Conservation (phyloP, 2,888 invertebrate species). For the Spilarctia lutea region DNA sequence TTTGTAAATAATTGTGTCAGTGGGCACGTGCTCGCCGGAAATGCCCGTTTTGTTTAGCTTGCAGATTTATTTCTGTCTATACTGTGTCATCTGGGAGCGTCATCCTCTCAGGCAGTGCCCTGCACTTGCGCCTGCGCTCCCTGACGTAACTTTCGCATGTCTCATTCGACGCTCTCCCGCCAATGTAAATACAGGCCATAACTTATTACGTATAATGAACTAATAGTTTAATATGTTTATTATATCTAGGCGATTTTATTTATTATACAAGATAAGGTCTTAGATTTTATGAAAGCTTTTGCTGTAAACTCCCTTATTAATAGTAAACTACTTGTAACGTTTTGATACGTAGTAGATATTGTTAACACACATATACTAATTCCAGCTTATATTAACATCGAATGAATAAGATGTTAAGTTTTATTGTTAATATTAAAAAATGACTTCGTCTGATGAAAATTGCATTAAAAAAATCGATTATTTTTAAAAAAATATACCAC, state of each 20-base stretch:
- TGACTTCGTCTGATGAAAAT: not conserved
- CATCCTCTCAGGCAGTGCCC: conserved; percentile 71
- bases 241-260: not conserved
- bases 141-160: conserved; percentile 72
- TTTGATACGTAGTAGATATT: not conserved
- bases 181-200: conserved; percentile 66
- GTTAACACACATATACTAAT: not conserved
- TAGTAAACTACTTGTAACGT: not conserved
- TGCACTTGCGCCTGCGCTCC: conserved; percentile 76
- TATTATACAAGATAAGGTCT: not conserved
- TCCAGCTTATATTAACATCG: too few species aligned
- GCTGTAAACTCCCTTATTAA: not conserved
- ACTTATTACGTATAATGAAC: conserved; percentile 16
- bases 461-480: not conserved
- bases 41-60: conserved; percentile 82
- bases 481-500: too few species aligned
- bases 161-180: conserved; percentile 57
- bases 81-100: conserved; percentile 81
- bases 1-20: conserved; percentile 75
- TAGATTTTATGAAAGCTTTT: not conserved
- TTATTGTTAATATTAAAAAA: not conserved
- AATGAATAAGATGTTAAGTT: too few species aligned
- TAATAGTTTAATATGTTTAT: not conserved
- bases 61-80: conserved; percentile 82
- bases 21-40: conserved; percentile 78